Percentiles rank a stretch among this genome's conserved stretches.
Evolutionary conservation across 2,888 invertebrate species (phyloP).

Genomic region (Sthenelais limicola): DNA sequence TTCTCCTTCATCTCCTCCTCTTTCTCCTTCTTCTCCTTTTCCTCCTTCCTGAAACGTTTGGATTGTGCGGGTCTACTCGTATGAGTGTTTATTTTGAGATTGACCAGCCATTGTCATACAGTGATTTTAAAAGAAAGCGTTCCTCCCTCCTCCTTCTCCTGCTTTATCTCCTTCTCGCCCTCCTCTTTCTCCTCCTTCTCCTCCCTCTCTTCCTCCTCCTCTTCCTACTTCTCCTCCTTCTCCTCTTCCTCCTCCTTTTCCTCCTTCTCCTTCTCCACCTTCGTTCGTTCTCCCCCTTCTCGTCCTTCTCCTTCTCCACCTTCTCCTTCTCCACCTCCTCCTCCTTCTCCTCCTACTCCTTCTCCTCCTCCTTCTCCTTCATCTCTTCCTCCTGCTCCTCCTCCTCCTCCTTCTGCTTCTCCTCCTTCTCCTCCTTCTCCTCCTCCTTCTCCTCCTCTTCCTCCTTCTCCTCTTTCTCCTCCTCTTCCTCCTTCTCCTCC

Average conservation of each 20-base stretch:
- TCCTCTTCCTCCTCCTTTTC: slow-evolving; percentile 6
- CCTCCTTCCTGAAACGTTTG: too few relatives aligned
- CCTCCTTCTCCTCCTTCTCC: too few relatives aligned
- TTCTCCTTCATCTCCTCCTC: too few relatives aligned
- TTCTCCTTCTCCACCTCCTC: background rate
- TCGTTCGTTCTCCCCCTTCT: background rate
- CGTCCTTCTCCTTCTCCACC: background rate
- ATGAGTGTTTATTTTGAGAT: too few relatives aligned
- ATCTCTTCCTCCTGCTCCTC: too few relatives aligned
- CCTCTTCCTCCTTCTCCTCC: background rate
- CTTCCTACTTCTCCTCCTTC: slow-evolving; percentile 5
- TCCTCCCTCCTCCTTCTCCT: background rate
- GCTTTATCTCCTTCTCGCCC: background rate
- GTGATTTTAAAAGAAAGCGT: too few relatives aligned
- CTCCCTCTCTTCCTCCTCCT: background rate
- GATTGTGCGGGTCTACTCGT: too few relatives aligned
- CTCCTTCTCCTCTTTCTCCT: background rate
- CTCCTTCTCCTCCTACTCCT: too few relatives aligned
- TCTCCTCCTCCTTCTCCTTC: too few relatives aligned
- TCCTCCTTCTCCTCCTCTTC: background rate
- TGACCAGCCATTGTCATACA: too few relatives aligned
- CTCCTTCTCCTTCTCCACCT: background rate
- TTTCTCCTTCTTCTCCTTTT: too few relatives aligned
- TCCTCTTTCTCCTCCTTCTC: slow-evolving; percentile 9
- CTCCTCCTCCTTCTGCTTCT: too few relatives aligned